These are phyloP conservation scores for Arctia plantaginis DNA, from an alignment of 2,888 invertebrate species.

Conservation along the genomic window DNA sequence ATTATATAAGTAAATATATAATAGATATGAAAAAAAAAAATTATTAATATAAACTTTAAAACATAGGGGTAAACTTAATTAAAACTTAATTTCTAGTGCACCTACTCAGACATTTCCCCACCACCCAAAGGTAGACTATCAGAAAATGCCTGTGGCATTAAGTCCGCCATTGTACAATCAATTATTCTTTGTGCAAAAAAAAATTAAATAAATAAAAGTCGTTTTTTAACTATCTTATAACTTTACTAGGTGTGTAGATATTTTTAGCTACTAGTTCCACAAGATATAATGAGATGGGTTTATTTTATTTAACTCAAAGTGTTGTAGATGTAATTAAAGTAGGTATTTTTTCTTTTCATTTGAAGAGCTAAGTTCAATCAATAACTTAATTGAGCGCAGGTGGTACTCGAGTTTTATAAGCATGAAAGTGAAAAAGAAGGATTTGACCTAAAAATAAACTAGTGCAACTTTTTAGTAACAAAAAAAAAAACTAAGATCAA, in stretches of 20 bases:
- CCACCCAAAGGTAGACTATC: no score
- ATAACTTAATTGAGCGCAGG: not conserved
- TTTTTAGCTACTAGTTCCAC: not conserved
- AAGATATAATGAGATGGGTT: not conserved
- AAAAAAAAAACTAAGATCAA: not conserved
- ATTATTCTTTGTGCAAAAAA: no score
- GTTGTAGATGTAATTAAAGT: not conserved
- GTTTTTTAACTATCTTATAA: not conserved
- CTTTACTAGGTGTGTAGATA: not conserved
- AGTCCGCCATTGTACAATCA: no score
- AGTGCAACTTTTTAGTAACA: not conserved
- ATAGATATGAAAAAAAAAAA: no score
- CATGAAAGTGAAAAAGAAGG: not conserved
- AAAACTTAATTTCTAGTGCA: no score
- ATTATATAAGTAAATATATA: no score
- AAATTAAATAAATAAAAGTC: not conserved
- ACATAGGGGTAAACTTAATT: no score
- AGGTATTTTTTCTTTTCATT: not conserved
- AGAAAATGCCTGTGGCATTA: no score
- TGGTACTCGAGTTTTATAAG: not conserved
- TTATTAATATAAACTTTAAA: no score
- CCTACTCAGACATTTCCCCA: no score
- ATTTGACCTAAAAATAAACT: not conserved
- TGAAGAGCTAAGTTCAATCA: not conserved
- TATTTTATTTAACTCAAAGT: not conserved